Evolutionary conservation across 2,797 vertebrate genomes (phyloP).

Genomic region (Pangasius sanitwongsei): DNA sequence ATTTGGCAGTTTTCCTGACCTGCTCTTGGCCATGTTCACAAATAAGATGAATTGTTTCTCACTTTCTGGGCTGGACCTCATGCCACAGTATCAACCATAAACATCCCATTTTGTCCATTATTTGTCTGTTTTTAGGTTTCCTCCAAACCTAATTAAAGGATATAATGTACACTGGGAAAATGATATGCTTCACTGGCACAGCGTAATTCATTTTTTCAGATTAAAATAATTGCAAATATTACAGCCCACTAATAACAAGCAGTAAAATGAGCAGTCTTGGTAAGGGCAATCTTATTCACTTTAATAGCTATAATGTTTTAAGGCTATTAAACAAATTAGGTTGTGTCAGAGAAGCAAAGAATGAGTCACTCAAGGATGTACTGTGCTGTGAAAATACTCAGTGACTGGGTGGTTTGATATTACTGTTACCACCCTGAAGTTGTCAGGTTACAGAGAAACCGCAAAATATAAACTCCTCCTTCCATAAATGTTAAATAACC

Average conservation of each 20-base stretch:
- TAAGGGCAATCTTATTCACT: neutral
- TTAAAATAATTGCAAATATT: conserved; percentile 8
- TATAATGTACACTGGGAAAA: neutral
- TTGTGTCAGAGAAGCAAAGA: neutral
- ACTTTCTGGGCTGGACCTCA: neutral
- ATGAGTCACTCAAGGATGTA: neutral
- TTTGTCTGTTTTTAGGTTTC: neutral
- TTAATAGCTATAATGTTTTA: neutral
- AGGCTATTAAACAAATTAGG: neutral
- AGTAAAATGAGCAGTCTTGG: neutral
- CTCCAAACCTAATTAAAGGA: neutral
- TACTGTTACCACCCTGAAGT: neutral
- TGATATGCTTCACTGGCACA: neutral
- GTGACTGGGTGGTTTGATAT: neutral
- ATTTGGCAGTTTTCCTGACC: neutral
- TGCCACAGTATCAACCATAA: neutral
- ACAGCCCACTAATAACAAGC: neutral
- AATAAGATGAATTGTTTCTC: neutral
- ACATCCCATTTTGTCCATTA: neutral
- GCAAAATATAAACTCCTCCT: too few species aligned
- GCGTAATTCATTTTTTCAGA: neutral
- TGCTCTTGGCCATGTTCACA: neutral
- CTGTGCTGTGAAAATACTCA: neutral
- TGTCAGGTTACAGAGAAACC: too few species aligned
- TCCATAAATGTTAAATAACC: neutral